Evolutionary conservation across 2,797 vertebrate species (phyloP).

Genomic region (Pelochelys cantorii): DNA sequence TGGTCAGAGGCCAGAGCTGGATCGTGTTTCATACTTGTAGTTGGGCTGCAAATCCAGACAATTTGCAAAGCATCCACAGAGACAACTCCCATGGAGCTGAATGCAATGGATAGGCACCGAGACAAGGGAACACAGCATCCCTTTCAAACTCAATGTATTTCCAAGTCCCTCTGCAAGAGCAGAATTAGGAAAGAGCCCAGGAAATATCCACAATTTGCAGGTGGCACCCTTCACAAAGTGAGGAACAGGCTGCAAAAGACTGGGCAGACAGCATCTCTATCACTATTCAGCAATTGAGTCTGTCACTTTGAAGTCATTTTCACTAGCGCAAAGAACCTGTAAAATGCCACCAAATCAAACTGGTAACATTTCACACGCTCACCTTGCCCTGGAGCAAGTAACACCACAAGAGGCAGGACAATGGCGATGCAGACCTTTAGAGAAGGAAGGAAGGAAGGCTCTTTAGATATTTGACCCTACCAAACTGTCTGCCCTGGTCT

Average conservation of each 20-base stretch:
- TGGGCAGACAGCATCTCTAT: background rate
- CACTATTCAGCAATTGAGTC: background rate
- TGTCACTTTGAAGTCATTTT: background rate
- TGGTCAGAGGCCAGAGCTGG: constrained; percentile 3
- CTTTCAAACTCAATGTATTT: background rate
- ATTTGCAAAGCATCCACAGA: fast-evolving
- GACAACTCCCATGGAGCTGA: background rate
- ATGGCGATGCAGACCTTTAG: background rate
- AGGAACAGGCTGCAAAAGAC: background rate
- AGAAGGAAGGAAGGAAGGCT: background rate
- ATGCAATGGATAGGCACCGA: background rate
- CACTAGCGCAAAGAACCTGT: background rate
- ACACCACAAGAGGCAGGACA: background rate
- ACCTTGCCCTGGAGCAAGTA: background rate
- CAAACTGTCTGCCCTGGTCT: background rate
- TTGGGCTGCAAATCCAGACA: background rate
- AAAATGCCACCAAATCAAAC: background rate
- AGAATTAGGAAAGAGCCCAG: background rate
- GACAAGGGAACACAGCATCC: background rate
- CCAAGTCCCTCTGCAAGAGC: background rate
- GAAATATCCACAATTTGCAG: background rate
- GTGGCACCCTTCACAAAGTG: background rate
- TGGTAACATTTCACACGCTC: background rate
- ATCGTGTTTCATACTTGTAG: background rate
- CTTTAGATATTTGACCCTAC: background rate